Evolutionary conservation across 2,888 invertebrate species (phyloP).

Genomic region (Papilio elwesi): DNA sequence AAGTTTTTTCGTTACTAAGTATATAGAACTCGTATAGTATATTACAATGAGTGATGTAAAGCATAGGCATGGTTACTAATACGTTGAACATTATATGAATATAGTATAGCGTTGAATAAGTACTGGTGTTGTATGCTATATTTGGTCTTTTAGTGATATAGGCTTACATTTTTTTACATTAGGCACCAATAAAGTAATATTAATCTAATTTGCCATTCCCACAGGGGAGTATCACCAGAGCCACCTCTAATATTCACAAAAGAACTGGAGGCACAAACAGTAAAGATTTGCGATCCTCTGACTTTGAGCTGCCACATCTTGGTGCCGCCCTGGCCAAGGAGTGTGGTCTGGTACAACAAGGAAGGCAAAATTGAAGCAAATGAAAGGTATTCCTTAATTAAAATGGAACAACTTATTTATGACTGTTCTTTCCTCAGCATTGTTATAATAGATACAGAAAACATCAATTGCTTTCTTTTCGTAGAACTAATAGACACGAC

Average conservation of each 20-base stretch:
- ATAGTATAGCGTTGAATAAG: too few relatives aligned
- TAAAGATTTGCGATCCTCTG: conserved; percentile 90
- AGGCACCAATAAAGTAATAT: not conserved
- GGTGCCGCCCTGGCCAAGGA: conserved; percentile 93
- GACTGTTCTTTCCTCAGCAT: not conserved
- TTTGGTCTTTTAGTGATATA: too few relatives aligned
- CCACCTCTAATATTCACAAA: conserved; percentile 92
- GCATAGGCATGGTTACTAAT: too few relatives aligned
- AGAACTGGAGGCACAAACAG: conserved; percentile 89
- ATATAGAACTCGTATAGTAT: too few relatives aligned
- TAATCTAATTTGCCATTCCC: conserved; percentile 29
- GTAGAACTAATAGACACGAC: not conserved
- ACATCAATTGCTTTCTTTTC: not conserved
- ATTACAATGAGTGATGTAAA: too few relatives aligned
- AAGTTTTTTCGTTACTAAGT: conserved; percentile 19
- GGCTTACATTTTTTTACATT: not conserved
- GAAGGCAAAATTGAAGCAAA: conserved; percentile 89
- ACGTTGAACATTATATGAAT: too few relatives aligned
- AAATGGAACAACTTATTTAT: not conserved
- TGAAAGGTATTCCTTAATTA: conserved; percentile 69
- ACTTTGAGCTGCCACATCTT: conserved; percentile 91
- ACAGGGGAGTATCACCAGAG: conserved; percentile 81
- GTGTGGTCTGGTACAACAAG: conserved; percentile 93
- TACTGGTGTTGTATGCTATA: too few relatives aligned
- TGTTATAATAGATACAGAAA: not conserved